phyloP scores from a whole-genome alignment of 2,888 invertebrate genomes.

The Papilio elwesi region DNA sequence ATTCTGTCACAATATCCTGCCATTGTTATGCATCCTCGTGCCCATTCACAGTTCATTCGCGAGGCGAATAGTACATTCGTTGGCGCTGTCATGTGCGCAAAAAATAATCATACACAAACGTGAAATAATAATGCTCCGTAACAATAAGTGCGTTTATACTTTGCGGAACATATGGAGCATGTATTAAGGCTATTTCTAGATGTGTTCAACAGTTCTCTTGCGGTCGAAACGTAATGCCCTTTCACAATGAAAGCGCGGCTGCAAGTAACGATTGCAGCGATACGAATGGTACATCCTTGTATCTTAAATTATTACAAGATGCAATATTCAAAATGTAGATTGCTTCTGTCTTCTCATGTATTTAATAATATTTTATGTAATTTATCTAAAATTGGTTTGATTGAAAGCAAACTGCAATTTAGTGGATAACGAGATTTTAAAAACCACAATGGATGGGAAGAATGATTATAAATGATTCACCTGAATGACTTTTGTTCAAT shows the following conservation, averaged over 20 bases:
- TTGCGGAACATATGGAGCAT: slow-evolving; percentile 8
- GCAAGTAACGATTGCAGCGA: not conserved
- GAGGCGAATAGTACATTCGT: not conserved
- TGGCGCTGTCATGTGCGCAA: not conserved
- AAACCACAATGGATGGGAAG: no score
- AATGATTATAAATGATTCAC: no score
- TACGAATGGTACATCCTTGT: not conserved
- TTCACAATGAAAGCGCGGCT: slow-evolving; percentile 2
- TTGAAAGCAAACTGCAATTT: no score
- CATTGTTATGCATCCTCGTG: slow-evolving; percentile 60
- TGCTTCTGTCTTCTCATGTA: not conserved
- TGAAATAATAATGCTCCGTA: slow-evolving; percentile 11
- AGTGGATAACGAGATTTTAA: no score
- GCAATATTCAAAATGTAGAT: not conserved
- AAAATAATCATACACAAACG: slow-evolving; percentile 18
- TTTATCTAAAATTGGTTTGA: no score
- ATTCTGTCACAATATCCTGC: slow-evolving; percentile 57
- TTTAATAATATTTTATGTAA: not conserved
- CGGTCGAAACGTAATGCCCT: slow-evolving; percentile 23
- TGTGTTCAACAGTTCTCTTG: slow-evolving; percentile 8
- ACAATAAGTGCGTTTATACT: not conserved
- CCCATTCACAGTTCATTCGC: slow-evolving; percentile 52
- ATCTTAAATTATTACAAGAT: not conserved
- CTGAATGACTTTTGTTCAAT: no score
- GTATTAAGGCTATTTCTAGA: slow-evolving; percentile 15